Percentiles rank a stretch among this genome's conserved stretches.
phyloP scores from a whole-genome alignment of 2,113 vertebrate species.

The Amazona guildingii region DNA sequence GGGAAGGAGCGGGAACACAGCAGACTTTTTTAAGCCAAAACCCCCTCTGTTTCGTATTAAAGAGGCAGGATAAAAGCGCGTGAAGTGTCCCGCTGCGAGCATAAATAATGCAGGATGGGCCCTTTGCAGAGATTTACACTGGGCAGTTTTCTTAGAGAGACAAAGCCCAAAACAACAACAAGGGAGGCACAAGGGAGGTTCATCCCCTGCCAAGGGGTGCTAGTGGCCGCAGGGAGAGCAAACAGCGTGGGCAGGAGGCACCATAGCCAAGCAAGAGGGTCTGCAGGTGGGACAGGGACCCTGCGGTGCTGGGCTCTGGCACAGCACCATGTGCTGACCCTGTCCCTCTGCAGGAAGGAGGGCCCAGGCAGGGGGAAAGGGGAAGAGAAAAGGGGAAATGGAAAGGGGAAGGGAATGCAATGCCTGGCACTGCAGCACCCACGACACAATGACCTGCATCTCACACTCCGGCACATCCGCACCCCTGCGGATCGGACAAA shows the following conservation, averaged over 20 bases:
- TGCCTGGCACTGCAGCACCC: background rate
- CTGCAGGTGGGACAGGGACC: background rate
- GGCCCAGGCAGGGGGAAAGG: background rate
- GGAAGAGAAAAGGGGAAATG: no score
- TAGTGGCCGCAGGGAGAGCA: background rate
- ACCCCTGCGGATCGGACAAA: background rate
- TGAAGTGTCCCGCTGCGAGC: background rate
- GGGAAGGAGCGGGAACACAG: background rate
- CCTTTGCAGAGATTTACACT: slow-evolving; percentile 13
- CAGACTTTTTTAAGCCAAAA: slow-evolving; percentile 17
- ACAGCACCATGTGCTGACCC: background rate
- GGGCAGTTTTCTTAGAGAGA: background rate
- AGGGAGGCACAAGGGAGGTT: background rate
- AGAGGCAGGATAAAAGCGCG: slow-evolving; percentile 55
- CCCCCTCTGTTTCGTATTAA: slow-evolving; percentile 64
- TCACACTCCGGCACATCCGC: background rate
- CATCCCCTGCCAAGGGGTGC: background rate
- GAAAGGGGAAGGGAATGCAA: fast-evolving
- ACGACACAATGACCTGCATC: background rate
- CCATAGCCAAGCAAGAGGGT: background rate
- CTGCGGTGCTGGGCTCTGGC: background rate
- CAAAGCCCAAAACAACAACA: background rate
- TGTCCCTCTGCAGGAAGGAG: fast-evolving
- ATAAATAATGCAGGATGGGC: slow-evolving; percentile 47
- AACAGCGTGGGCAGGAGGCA: background rate